A percentile compares a stretch with the other conserved stretches of the same genome.
These are phyloP conservation scores for Agrilus cyanescens DNA, from an alignment of 2,888 invertebrate genomes.

Conservation along the genomic window DNA sequence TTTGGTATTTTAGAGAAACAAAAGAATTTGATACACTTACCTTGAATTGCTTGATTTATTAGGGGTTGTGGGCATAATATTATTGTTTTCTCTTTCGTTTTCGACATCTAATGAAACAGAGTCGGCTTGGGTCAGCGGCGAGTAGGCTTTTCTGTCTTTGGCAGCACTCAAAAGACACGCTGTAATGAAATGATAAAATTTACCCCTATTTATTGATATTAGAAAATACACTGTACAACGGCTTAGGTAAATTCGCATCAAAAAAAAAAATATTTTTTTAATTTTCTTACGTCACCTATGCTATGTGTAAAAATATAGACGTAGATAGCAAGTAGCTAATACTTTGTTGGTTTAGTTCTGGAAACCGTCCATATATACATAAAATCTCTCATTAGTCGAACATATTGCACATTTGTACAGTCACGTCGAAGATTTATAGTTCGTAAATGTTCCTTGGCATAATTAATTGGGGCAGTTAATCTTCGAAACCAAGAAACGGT, in stretches of 20 bases:
- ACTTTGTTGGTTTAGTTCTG: too few species aligned
- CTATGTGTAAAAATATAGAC: not conserved
- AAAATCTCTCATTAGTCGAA: conserved; percentile 14
- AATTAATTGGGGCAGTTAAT: too few species aligned
- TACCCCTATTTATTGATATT: not conserved
- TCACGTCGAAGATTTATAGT: conserved; percentile 8
- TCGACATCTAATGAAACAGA: conserved; percentile 27
- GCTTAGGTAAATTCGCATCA: too few species aligned
- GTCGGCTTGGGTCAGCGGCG: conserved; percentile 49
- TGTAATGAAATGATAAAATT: conserved; percentile 28
- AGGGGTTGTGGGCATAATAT: conserved; percentile 29
- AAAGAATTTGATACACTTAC: conserved; percentile 19
- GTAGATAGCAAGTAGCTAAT: not conserved
- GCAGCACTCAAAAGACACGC: conserved; percentile 62
- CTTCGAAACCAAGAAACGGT: too few species aligned
- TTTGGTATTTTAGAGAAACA: conserved; percentile 9
- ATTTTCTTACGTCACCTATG: too few species aligned
- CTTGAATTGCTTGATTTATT: conserved; percentile 28
- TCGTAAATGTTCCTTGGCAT: too few species aligned
- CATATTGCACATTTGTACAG: conserved; percentile 14
- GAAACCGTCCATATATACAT: too few species aligned
- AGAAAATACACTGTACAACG: not conserved
- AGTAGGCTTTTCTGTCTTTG: conserved; percentile 51
- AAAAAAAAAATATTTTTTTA: not conserved
- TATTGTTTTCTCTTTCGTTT: conserved; percentile 38